Evolutionary conservation across 2,888 invertebrate species (phyloP), one percentile per base, ranked within the genome.

Genomic region (Andrena minutula): DNA sequence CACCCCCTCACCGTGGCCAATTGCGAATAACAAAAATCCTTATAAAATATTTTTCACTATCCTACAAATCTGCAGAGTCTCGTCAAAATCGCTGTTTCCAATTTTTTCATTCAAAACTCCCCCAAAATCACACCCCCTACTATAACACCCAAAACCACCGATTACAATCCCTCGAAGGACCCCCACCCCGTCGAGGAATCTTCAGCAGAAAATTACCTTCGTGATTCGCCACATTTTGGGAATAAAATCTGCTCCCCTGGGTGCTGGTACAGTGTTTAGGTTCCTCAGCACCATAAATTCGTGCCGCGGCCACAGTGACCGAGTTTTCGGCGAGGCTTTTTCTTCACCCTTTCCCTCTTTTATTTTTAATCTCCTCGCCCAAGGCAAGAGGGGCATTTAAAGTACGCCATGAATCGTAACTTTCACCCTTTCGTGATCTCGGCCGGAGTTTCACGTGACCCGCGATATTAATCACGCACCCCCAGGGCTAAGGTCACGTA

Each of bases 401-500:
- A 70, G 58, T 60, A 58, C 53, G 61, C 41, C 49, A 64, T 69
- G 79, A 83, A 76, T 85, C 73, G 78, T 80, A 72, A 77, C 72
- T 87, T 80, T 77, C 81, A 85, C 76, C 85, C 81, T 79, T 78
- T 80, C 88, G 79, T 86, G 83, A 73, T 84, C 76, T 61, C 12
- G 41, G 30, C 63, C 61, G 61, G 49, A 69, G 74, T 82, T 80
- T 89, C 83, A 89, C 90, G 91, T 86, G 89, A 90, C 88, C 82
- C 74, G 70, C 76, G 86, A 87, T 90, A 89, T 90, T 90, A 89
- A 90, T 90, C 91, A 79, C 74, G 7, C 80, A 70, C 58, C 66
- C 32, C 76, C 89, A 89, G 87, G 91, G 91, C 84, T 88, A 91
- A 91, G 90, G 90, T 91, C 91, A 66, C 66, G 77, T 75, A 88